Percentiles rank a stretch among this genome's conserved stretches.
Evolutionary conservation across 2,888 invertebrate genomes (phyloP).

Genomic region (Andrena chrysosceles): DNA sequence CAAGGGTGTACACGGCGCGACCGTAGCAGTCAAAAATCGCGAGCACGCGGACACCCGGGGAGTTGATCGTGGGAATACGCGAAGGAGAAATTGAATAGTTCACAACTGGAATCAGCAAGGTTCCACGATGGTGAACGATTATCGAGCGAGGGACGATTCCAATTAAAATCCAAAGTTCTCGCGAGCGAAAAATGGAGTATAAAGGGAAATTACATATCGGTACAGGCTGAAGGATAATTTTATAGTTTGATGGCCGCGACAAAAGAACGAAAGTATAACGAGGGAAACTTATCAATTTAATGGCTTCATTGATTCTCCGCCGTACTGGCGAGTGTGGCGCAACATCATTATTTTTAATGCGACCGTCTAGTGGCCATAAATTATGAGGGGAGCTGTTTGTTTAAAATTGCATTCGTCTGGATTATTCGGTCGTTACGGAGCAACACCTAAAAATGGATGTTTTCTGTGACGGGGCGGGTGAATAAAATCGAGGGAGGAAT

Average conservation of each 20-base stretch:
- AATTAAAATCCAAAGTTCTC: slow-evolving; percentile 37
- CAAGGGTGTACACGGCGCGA: slow-evolving; percentile 70
- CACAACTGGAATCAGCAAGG: slow-evolving; percentile 3
- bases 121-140: neutral
- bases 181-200: neutral
- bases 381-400: slow-evolving; percentile 54
- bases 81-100: neutral
- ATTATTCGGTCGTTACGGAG: slow-evolving; percentile 42
- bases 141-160: slow-evolving; percentile 15
- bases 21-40: slow-evolving; percentile 66
- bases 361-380: slow-evolving; percentile 57
- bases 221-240: slow-evolving; percentile 20
- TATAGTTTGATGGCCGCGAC: slow-evolving; percentile 35
- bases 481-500: slow-evolving; percentile 17
- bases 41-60: slow-evolving; percentile 43
- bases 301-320: slow-evolving; percentile 55
- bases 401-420: slow-evolving; percentile 50
- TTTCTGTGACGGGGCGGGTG: slow-evolving; percentile 16
- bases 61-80: neutral
- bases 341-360: slow-evolving; percentile 58
- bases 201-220: neutral
- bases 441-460: slow-evolving; percentile 45
- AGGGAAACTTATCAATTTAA: slow-evolving; percentile 61
- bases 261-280: slow-evolving; percentile 52
- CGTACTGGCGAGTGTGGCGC: slow-evolving; percentile 23